Evolutionary conservation across 1,140 invertebrate species (phyloP).

Genomic region (Phocides pigmalion): DNA sequence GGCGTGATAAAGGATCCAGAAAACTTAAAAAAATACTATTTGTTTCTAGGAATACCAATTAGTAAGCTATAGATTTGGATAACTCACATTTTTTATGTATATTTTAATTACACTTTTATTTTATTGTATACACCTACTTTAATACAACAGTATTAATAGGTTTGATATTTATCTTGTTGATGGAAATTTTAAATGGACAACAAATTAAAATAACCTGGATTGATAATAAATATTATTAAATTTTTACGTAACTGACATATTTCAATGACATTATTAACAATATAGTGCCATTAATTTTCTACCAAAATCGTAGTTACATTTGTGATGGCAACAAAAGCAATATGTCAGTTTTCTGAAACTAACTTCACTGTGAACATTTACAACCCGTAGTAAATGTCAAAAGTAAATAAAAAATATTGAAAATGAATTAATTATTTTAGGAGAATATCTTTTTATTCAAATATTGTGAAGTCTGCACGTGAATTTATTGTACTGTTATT

Average conservation of each 20-base stretch:
- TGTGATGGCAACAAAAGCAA: constrained; percentile 42
- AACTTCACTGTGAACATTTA: constrained; percentile 58
- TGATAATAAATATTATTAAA: too few relatives aligned
- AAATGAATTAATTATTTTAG: constrained; percentile 63
- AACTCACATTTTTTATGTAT: too few relatives aligned
- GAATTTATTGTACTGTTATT: constrained; percentile 34
- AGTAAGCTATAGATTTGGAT: too few relatives aligned
- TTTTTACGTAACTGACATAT: too few relatives aligned
- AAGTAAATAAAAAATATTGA: constrained; percentile 75
- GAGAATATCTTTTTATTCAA: constrained; percentile 53
- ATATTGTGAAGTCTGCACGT: constrained; percentile 34
- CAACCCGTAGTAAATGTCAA: constrained; percentile 71
- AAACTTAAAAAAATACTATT: constrained; percentile 5
- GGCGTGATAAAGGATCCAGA: neutral
- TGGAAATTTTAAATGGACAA: too few relatives aligned
- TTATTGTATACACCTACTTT: too few relatives aligned
- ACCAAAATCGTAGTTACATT: constrained; percentile 1
- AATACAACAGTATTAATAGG: too few relatives aligned
- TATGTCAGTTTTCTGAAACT: constrained; percentile 24
- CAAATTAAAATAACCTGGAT: too few relatives aligned
- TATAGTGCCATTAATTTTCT: constrained; percentile 1
- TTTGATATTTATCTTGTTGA: too few relatives aligned
- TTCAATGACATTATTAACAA: neutral
- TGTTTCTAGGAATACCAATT: neutral
- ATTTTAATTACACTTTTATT: too few relatives aligned